Base-by-base conservation (phyloP, 2,888 invertebrate genomes). In the Drosophila crucigera region DNA sequence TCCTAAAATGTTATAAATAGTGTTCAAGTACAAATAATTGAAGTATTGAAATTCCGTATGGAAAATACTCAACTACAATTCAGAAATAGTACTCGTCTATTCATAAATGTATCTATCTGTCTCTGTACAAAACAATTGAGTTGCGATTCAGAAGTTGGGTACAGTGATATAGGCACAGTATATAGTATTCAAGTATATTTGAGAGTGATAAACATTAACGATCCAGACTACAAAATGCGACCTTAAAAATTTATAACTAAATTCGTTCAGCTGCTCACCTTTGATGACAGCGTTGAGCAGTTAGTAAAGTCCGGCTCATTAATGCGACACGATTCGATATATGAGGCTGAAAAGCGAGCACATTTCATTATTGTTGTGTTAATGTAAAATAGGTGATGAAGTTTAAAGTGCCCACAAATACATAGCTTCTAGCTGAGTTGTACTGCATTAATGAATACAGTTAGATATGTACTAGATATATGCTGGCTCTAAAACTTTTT, bases 261-360 rank as follows among this genome's bases (percentile, higher is more conserved):
- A 25, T 54, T 30, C 14, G 35, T 35, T 35, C 14, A 63, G 60
- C 33, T n/a, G 65, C 69, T 73, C 54, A 92, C 92, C 91, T 76
- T 83, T 93, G 89, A 94, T 94, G 94, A 93, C 94, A 94, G 73
- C 95, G 94, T 78, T 95, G 93, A 96, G 88, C 96, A 96, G 73
- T 95, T 95, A 43, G 95, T 94, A 81, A 96, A 96, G 60, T 94
- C 94, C 4, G 95, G 95, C 82, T 95, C 94, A 83, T 95, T 95
- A 89, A 95, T 95, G 73, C 94, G 92, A 84, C 96, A 96, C 70
- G 96, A 95, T 84, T 95, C 94, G 61, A 96, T 94, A 86, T 95
- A 96, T 81, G 94, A 93, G 31, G 96, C 96, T 96, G 94, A 90
- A 94, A 14, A 52, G 69, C 7, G 22, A 49, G 6, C 5, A 59